Evolutionary conservation across 2,888 invertebrate genomes (phyloP).

Genomic region (Nomada fabriciana): DNA sequence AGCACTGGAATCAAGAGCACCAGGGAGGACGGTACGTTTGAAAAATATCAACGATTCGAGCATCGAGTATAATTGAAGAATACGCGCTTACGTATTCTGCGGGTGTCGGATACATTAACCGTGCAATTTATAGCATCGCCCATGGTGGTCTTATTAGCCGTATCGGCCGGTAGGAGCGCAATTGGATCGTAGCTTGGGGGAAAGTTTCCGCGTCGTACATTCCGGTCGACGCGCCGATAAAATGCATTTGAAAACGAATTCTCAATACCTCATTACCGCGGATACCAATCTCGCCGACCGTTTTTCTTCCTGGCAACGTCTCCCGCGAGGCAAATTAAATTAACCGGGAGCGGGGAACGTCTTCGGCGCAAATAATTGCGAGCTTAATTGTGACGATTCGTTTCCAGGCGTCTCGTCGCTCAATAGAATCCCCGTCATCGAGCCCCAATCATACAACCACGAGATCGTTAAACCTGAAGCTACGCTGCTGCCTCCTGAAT

Average conservation of each 20-base stretch:
- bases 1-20: background rate
- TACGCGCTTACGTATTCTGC: slow-evolving; percentile 27
- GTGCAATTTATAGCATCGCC: slow-evolving; percentile 16
- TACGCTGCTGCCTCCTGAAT: slow-evolving; percentile 15
- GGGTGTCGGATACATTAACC: slow-evolving; percentile 31
- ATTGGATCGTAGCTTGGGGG: slow-evolving; percentile 18
- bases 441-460: slow-evolving; percentile 41
- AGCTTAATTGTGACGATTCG: slow-evolving; percentile 71
- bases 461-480: slow-evolving; percentile 42
- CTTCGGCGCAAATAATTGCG: slow-evolving; percentile 70
- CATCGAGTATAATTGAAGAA: background rate
- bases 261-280: slow-evolving; percentile 47
- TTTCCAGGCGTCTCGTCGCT: slow-evolving; percentile 48
- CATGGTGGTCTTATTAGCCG: slow-evolving; percentile 25
- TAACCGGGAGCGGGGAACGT: slow-evolving; percentile 60
- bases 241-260: slow-evolving; percentile 62
- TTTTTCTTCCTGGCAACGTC: slow-evolving; percentile 63
- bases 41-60: background rate
- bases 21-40: slow-evolving; percentile 1
- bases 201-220: slow-evolving; percentile 35
- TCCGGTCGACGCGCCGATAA: slow-evolving; percentile 35
- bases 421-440: slow-evolving; percentile 59
- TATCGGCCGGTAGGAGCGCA: slow-evolving; percentile 23
- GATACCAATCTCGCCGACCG: slow-evolving; percentile 65
- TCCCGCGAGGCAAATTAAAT: slow-evolving; percentile 72